Conservation (phyloP, 2,113 vertebrate genomes). For the Caracal caracal region DNA sequence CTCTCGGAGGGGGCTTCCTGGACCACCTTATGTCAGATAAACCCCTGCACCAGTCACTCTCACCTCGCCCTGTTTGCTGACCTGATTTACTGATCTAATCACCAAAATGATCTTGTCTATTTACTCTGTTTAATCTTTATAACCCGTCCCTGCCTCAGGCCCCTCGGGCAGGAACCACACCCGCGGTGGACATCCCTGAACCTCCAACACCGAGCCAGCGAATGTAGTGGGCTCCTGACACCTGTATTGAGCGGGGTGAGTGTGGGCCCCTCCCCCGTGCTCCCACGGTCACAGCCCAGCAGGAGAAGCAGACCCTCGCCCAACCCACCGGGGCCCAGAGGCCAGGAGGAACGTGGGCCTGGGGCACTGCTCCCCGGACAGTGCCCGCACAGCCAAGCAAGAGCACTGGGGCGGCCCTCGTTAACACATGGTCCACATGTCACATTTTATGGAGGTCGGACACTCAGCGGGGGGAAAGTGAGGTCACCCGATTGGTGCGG, state of each 20-base stretch:
- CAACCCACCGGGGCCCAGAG: no score
- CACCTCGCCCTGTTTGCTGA: fast-evolving
- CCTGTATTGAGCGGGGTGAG: background rate
- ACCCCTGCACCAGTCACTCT: background rate
- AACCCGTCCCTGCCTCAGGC: no score
- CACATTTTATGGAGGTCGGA: fast-evolving
- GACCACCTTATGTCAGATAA: background rate
- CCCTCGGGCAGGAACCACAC: background rate
- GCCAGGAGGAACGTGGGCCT: no score
- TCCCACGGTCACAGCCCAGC: fast-evolving
- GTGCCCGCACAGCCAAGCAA: background rate
- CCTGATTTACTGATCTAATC: background rate
- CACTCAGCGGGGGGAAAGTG: fast-evolving
- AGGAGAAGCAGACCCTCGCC: background rate
- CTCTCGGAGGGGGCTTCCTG: background rate
- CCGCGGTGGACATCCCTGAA: fast-evolving
- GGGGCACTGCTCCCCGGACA: background rate
- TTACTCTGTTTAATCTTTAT: no score
- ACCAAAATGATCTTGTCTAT: no score
- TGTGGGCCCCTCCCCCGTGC: background rate
- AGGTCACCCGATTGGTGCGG: no score
- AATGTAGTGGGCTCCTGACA: fast-evolving
- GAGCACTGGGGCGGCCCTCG: no score
- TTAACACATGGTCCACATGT: fast-evolving
- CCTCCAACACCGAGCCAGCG: background rate